Base-by-base conservation (phyloP, 2,888 invertebrate genomes). In the Cordylochernes scorpioides region DNA sequence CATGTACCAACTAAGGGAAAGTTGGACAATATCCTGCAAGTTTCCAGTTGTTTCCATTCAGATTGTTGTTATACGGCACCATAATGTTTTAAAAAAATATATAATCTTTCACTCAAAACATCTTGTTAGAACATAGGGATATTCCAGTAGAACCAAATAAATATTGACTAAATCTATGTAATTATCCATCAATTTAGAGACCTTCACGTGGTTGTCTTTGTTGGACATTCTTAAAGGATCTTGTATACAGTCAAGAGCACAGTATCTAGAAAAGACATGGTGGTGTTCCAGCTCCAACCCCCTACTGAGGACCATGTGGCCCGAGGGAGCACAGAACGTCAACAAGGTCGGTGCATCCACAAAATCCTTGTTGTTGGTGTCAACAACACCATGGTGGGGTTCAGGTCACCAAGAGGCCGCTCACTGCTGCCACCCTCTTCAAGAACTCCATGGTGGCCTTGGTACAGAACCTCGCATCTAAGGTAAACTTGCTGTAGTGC, bases 391-490 rank as follows among this genome's bases (percentile, higher is more conserved):
- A 27, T 39, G 35, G 35, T 34, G 30, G 21, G 38, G 49, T 53
- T 1, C 52, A 75, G 70, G 86, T 82, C 6, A 94, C 88, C 1
- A 88, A 88, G 48, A 64, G 94, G 2, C 94, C 94, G 0, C 63
- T 71, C 15, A 94, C 91, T 0, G 88, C 91, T 3, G 91, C 86
- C 15, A 74, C 77, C 0, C 58, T 84, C 30, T 94, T 94, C 64
- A 82, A 86, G 53, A 75, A 68, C 50, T 91, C 88, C 2, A 94
- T 94, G 78, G 57, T 72, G 15, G 68, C 77, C 25, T 61, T 94
- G 32, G 84, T 86, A 21, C 61, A 70, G 30, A 88, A 82, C 24
- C 59, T 94, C 41, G 67, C 71, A 25, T 72, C 68, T 52, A 94
- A 88, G 49, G 57, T 55, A 37, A 29, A 17, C 14, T 18, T 18